phyloP scores from a whole-genome alignment of 2,113 vertebrate genomes.

The Hippolais icterina region DNA sequence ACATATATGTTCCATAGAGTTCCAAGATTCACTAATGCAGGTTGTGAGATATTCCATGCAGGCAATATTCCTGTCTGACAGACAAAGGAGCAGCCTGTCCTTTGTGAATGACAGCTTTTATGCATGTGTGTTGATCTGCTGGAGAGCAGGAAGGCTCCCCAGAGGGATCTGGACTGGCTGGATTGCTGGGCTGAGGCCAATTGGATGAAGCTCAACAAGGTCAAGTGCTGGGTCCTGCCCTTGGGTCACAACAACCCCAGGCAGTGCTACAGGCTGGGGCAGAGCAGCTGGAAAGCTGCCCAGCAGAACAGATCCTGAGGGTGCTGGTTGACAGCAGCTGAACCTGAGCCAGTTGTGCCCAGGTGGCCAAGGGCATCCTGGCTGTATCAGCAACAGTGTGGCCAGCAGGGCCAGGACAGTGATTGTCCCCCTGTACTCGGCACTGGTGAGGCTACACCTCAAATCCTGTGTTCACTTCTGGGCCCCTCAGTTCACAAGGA shows the following conservation, averaged over 20 bases:
- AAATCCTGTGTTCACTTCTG: neutral
- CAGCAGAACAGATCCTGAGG: neutral
- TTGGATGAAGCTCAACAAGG: neutral
- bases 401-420: neutral
- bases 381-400: rapidly evolving
- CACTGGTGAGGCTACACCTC: neutral
- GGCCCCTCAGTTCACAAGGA: neutral
- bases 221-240: neutral
- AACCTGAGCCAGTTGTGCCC: neutral
- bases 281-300: neutral
- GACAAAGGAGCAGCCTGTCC: neutral
- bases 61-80: neutral
- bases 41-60: neutral
- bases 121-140: neutral
- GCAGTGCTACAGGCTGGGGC: neutral
- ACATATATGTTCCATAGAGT: neutral
- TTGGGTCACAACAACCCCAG: neutral
- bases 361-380: neutral
- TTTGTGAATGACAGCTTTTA: neutral
- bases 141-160: neutral
- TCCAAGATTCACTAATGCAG: neutral
- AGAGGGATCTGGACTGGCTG: neutral
- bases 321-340: neutral
- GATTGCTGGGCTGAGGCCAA: neutral
- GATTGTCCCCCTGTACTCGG: rapidly evolving